Evolutionary conservation across 2,113 vertebrate species (phyloP), one percentile per base, ranked within the genome.

Genomic region (Pionites leucogaster): DNA sequence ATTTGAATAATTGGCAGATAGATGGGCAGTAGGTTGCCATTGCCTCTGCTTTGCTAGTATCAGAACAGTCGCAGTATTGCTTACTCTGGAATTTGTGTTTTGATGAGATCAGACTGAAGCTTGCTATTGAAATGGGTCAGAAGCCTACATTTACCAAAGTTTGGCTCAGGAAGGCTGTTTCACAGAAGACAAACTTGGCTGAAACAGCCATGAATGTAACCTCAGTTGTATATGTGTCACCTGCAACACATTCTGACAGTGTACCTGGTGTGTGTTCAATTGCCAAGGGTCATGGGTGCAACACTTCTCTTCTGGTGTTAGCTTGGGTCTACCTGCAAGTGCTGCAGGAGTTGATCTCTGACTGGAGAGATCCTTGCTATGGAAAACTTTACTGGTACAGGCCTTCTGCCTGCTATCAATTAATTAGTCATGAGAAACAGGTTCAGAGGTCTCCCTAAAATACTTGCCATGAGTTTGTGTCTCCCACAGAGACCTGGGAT

Each of bases 401-500:
- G 24, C 31, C 46, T 68, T 65, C 7, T 70, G 3, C 33, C 35
- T 57, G 52, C 47, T 44, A 20, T 65, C 79, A 77, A 19, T 29
- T 62, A 52, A 3, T 2, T 17, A 59, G 18, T 20, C 49, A 86
- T 59, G 68, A 90, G 52, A 92, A 90, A 79, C 71, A 57, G 42
- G 37, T 28, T 74, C 71, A 65, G 85, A 77, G 63, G 47, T 25
- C 53, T 83, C 62, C 50, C 65, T 53, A 0, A 63, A 76, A 53
- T 2, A 42, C 35, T 47, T n/a, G 4, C 68, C 2, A 5, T 25
- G 47, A 53, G 42, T 59, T 91, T 15, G 31, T 11, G 20, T 79
- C 65, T 92, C 78, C 88, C 92, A 82, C 86, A 88, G 86, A 76
- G 90, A 88, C 63, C 74, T 28, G 59, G 49, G 67, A 71, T 0